Conservation (phyloP, 2,888 invertebrate genomes). For the Drosophila longiperda region DNA sequence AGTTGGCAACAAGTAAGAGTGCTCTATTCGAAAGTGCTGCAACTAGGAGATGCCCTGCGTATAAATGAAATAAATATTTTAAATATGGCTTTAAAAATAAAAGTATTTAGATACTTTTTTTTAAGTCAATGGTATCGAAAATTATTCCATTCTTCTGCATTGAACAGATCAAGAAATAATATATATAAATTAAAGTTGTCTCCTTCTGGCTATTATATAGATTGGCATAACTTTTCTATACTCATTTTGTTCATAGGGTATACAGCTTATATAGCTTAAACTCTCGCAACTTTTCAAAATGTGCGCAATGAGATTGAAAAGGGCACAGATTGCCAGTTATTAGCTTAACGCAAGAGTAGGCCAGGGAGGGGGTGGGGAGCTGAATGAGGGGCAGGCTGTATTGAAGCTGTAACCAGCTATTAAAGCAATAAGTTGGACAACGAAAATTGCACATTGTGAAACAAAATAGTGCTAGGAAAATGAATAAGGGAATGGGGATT, state of each 20-base stretch:
- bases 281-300: slow-evolving; percentile 28
- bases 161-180: neutral
- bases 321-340: slow-evolving; percentile 66
- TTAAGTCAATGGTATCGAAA: neutral
- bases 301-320: slow-evolving; percentile 58
- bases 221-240: neutral
- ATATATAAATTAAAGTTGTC: neutral
- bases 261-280: slow-evolving; percentile 17
- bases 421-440: slow-evolving; percentile 67
- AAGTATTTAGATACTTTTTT: neutral
- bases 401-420: slow-evolving; percentile 51
- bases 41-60: slow-evolving; percentile 11
- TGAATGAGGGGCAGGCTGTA: neutral
- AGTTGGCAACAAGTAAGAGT: slow-evolving; percentile 24
- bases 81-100: neutral
- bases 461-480: slow-evolving; percentile 46
- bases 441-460: slow-evolving; percentile 62
- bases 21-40: neutral
- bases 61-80: neutral
- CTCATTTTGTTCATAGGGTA: neutral
- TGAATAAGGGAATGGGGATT: slow-evolving; percentile 13
- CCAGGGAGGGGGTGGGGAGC: slow-evolving; percentile 3
- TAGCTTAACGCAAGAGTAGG: slow-evolving; percentile 33
- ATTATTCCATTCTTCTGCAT: neutral
- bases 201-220: neutral